A percentile compares a stretch with the other conserved stretches of the same genome.
These are phyloP conservation scores for Melipona quadrifasciata DNA, from an alignment of 1,140 invertebrate species.

Conservation along the genomic window DNA sequence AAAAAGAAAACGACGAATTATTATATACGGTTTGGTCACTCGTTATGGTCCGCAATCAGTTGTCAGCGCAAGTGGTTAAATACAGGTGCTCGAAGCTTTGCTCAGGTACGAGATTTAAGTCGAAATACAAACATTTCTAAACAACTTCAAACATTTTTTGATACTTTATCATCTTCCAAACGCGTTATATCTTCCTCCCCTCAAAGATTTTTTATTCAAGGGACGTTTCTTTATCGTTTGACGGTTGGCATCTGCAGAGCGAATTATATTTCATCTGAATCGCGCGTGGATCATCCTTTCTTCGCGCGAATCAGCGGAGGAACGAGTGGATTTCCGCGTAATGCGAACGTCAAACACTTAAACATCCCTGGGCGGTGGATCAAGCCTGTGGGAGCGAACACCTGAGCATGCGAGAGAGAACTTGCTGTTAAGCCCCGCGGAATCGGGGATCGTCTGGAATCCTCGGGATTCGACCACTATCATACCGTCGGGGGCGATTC, in stretches of 20 bases:
- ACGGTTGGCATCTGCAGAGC: too few relatives aligned
- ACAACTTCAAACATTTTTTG: not conserved
- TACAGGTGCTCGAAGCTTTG: too few relatives aligned
- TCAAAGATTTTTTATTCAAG: not conserved
- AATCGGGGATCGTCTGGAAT: constrained; percentile 26
- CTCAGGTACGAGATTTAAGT: not conserved
- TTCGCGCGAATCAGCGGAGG: constrained; percentile 8
- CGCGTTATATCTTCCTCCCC: not conserved
- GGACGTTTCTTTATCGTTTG: not conserved
- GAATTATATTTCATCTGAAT: not conserved
- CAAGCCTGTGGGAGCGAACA: constrained; percentile 73
- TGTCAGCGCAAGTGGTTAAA: too few relatives aligned
- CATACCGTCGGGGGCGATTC: not conserved
- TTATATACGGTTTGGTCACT: too few relatives aligned
- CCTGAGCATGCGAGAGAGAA: constrained; percentile 73
- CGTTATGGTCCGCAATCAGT: too few relatives aligned
- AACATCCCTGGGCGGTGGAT: constrained; percentile 56
- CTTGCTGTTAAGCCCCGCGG: constrained; percentile 59
- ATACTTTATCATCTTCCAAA: not conserved
- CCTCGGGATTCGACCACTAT: constrained; percentile 8
- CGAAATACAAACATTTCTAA: not conserved
- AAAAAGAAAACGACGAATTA: too few relatives aligned
- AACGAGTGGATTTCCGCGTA: constrained; percentile 75
- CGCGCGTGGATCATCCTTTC: not conserved
- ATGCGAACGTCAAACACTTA: constrained; percentile 78